Conservation (phyloP, 1,140 invertebrate genomes). For the Drosophila fuyamai region DNA sequence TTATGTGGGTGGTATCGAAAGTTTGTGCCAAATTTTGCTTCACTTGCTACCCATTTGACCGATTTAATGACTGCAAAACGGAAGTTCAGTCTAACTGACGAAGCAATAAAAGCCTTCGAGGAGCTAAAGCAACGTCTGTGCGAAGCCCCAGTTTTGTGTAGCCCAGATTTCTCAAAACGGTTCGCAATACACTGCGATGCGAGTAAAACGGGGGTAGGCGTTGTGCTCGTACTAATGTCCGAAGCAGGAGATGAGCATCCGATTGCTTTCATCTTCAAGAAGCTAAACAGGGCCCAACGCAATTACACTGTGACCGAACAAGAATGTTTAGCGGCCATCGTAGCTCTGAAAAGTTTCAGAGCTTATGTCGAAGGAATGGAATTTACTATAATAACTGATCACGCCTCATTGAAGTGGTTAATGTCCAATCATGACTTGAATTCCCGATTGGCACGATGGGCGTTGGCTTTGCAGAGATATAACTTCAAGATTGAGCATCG, state of each 20-base stretch:
- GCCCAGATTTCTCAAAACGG: not conserved
- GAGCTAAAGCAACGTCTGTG: not conserved
- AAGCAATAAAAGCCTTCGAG: not conserved
- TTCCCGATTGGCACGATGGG: no score
- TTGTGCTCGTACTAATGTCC: not conserved
- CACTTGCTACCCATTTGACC: not conserved
- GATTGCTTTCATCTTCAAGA: not conserved
- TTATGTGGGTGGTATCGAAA: slow-evolving; percentile 5
- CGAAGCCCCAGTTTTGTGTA: not conserved
- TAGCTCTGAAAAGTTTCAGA: not conserved
- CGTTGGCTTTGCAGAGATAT: no score
- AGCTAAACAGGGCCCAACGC: not conserved
- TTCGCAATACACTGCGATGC: not conserved
- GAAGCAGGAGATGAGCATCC: not conserved
- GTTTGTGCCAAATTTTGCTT: slow-evolving; percentile 2
- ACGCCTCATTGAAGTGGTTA: no score
- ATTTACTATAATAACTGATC: no score
- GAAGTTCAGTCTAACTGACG: not conserved
- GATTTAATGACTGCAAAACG: slow-evolving; percentile 4
- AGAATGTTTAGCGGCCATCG: not conserved
- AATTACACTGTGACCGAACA: not conserved
- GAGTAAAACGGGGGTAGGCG: not conserved
- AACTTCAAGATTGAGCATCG: no score
- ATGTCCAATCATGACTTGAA: no score
- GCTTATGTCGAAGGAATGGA: not conserved